Evolutionary conservation across 1,140 invertebrate genomes (phyloP).

Genomic region (Achatina immaculata): DNA sequence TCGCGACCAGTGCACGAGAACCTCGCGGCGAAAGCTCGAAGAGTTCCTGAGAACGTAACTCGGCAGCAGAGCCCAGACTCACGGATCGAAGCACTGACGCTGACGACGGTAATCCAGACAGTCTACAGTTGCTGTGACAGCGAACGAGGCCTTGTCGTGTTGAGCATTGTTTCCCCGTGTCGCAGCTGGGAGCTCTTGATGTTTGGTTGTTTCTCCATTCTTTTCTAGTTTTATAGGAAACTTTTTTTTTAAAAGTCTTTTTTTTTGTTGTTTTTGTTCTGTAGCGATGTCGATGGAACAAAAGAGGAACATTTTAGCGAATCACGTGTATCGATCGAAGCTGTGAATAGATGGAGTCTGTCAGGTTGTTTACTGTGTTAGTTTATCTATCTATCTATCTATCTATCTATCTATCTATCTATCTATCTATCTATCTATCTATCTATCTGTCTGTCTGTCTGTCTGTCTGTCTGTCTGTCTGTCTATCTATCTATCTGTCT

Average conservation of each 20-base stretch:
- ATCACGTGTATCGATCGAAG: neutral
- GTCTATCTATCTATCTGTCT: no score
- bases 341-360: neutral
- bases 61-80: neutral
- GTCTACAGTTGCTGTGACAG: neutral
- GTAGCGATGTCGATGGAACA: neutral
- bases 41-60: neutral
- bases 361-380: neutral
- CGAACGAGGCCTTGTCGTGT: neutral
- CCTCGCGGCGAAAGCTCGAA: neutral
- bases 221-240: neutral
- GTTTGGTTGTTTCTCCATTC: neutral
- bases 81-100: neutral
- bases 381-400: slow-evolving; percentile 6
- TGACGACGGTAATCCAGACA: no score
- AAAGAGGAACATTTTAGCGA: slow-evolving; percentile 5
- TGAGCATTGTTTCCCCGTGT: neutral
- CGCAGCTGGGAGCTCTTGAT: neutral
- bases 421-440: neutral
- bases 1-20: no score
- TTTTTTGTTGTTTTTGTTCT: neutral
- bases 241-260: neutral
- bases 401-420: neutral
- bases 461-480: neutral
- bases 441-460: neutral